Conservation (phyloP, 2,797 vertebrate species). For the Propithecus perrieri region DNA sequence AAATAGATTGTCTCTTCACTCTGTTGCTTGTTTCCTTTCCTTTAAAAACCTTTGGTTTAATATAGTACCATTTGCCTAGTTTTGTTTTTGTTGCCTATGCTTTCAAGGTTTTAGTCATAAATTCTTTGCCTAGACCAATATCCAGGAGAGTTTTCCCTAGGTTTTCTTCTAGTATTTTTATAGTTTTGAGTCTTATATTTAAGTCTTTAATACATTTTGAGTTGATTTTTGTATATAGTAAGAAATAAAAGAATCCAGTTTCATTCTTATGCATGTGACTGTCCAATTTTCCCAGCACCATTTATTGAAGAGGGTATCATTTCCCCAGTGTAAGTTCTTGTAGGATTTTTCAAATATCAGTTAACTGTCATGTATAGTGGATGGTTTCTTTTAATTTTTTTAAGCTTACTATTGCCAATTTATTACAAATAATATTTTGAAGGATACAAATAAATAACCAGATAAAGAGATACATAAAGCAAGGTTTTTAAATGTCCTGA, state of each 20-base stretch:
- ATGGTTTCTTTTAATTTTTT: neutral
- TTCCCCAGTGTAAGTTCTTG: neutral
- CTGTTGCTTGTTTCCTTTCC: neutral
- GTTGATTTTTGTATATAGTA: neutral
- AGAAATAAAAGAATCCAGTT: neutral
- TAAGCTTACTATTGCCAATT: neutral
- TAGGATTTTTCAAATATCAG: neutral
- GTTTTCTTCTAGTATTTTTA: too few relatives aligned
- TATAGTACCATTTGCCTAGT: neutral
- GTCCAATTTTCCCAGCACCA: neutral
- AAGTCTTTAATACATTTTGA: neutral
- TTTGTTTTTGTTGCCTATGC: neutral
- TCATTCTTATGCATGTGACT: neutral
- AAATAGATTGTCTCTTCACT: neutral
- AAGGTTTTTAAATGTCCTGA: neutral
- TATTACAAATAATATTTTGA: neutral
- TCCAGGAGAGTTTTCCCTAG: too few relatives aligned
- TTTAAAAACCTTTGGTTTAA: neutral
- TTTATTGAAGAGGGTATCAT: neutral
- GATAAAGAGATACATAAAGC: neutral
- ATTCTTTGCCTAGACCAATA: too few relatives aligned
- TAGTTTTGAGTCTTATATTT: neutral
- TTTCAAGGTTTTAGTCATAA: neutral
- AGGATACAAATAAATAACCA: neutral
- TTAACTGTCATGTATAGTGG: neutral